Conservation (phyloP, 2,888 invertebrate genomes). For the Brachypalpus laphriformis region DNA sequence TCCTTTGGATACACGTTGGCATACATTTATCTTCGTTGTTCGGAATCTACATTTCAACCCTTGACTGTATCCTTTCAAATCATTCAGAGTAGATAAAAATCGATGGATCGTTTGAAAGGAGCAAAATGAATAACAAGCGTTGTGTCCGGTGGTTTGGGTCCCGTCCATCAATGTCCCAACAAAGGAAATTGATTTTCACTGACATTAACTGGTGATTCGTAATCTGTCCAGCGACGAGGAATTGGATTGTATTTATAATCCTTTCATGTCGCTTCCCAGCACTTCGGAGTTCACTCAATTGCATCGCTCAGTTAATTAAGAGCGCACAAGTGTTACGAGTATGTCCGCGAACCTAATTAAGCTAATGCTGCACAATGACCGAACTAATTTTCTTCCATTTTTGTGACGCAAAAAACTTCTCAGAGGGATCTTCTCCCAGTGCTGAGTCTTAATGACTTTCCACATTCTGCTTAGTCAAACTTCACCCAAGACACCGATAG, state of each 20-base stretch:
- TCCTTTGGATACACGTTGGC: not conserved
- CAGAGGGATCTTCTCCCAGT: slow-evolving; percentile 32
- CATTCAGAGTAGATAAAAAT: slow-evolving; percentile 34
- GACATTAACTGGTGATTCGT: not conserved
- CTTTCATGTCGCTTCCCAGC: not conserved
- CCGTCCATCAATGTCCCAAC: slow-evolving; percentile 29
- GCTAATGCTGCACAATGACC: slow-evolving; percentile 55
- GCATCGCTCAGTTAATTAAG: slow-evolving; percentile 33
- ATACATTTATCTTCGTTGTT: slow-evolving; percentile 56
- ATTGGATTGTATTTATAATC: not conserved
- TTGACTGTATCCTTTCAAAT: slow-evolving; percentile 48
- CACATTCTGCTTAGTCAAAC: slow-evolving; percentile 68
- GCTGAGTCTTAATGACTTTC: slow-evolving; percentile 69
- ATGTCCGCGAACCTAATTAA: slow-evolving; percentile 54
- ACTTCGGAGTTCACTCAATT: not conserved
- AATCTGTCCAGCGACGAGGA: not conserved
- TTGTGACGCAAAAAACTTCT: not conserved
- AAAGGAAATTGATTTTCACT: slow-evolving; percentile 6
- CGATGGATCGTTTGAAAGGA: slow-evolving; percentile 12
- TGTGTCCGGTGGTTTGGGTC: not conserved
- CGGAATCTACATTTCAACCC: slow-evolving; percentile 48
- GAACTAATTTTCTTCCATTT: slow-evolving; percentile 41
- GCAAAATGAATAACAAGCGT: not conserved
- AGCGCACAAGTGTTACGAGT: slow-evolving; percentile 49
- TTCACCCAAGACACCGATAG: slow-evolving; percentile 56